Evolutionary conservation across 1,140 invertebrate genomes (phyloP), one percentile per base, ranked within the genome.

Genomic region (Zaprionus camerounensis): DNA sequence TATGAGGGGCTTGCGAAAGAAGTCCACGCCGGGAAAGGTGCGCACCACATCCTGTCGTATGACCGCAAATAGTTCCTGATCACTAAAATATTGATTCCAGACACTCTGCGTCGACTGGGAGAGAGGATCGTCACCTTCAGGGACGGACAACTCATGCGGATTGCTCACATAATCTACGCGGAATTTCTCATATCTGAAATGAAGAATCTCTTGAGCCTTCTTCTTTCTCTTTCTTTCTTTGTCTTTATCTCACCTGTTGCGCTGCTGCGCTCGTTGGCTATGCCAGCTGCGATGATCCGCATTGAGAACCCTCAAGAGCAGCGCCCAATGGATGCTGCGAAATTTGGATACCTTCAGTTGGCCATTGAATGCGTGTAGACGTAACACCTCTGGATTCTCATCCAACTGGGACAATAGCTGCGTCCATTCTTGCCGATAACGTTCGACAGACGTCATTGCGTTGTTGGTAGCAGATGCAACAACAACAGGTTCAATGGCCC

Each of bases 41-140:
- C 97, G 93, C 7, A 96, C 94, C 3, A 97, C 96, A 94, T 97
- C 97, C 92, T 97, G 96, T 36, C 95, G 93, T 49, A 97, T 97
- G 3, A 96, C 94, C 11, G 95, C 93, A 80, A 95, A 94, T 9
- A 97, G 92, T 78, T 97, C 96, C 81, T 95, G 95, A 92, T 97
- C 96, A 91, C 95, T 95, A 92, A 97, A 97, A 92, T 96, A 96
- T 81, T 96, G 95, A 88, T 97, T 96, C 97, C 96, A 97, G 0
- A 95, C 94, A 91, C 96, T 97, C 94, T 97, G 51, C 31, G 92
- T 79, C 0, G 85, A 87, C 71, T 87, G 88, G 6, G 91, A 91
- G 61, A 92, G 38, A 17, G 93, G 91, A 78, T 93, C 72, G 34
- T 87, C 83, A 71, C 91, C 87, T n/a, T 84, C 55, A 56, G 69